Base-by-base conservation (phyloP, 2,888 invertebrate species). In the Calameuta idolon region DNA sequence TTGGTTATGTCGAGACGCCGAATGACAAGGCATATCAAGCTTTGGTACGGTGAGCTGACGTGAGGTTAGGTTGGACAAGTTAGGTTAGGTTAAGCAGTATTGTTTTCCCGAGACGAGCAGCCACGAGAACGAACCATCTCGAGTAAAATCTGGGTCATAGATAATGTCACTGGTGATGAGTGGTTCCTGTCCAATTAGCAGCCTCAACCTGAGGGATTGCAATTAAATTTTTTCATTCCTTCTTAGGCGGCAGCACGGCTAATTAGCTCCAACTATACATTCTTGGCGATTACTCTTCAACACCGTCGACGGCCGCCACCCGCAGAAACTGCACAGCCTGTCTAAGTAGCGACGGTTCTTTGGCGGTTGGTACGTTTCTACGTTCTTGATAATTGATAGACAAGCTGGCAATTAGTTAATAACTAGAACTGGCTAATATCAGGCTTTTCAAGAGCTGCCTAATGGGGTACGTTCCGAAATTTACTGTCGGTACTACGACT, bases 141-240 rank as follows among this genome's bases (percentile, higher is more conserved):
- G 9, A 69, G 69, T 69, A 69, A 74, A 79, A 80, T 78, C 79
- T 80, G 79, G 80, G 82, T 81, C 82, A 80, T 81, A 83, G 79
- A 81, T 77, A 80, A 82, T 80, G 76, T 77, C 75, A 79, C 80
- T 69, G 71, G 80, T 55, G 55, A 55, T 55, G 55, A 81, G 80
- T 79, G 77, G 79, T 79, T 83, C 77, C 81, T 81, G 81, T 82
- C 81, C 81, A 83, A 83, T 83, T 81, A 83, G 81, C 83, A 81
- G 79, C 83, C 80, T 82, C 79, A 83, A 82, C 78, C 79, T 74
- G 79, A 77, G 33, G 75, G 76, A 82, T 83, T 80, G 83, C 82
- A 81, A 81, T 81, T 81, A 80, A 81, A 82, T 79, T 80, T 79
- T 76, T 81, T 74, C 77, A 78, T 81, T 81, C 81, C 78, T 81